These are phyloP conservation scores for Drosophila bunnanda DNA, from an alignment of 2,888 invertebrate genomes.

Conservation along the genomic window DNA sequence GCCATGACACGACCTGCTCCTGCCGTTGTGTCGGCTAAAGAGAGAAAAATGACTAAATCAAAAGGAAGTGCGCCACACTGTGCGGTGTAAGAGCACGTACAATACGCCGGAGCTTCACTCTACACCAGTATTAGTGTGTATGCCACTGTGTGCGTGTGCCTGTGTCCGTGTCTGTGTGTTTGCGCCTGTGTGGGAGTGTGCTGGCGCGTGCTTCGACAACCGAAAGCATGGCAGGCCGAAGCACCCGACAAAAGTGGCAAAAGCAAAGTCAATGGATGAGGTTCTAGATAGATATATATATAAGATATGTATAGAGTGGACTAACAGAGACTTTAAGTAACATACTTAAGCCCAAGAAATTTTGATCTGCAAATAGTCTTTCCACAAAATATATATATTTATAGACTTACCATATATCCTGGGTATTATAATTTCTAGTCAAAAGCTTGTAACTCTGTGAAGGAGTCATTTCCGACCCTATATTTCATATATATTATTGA, in stretches of 20 bases:
- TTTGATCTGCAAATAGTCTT: neutral
- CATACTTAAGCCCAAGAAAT: neutral
- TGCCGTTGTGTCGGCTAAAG: conserved; percentile 69
- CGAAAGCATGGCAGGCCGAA: conserved; percentile 60
- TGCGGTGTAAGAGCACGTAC: conserved; percentile 74
- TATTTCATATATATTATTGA: no score
- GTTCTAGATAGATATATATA: neutral
- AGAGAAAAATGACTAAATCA: conserved; percentile 83
- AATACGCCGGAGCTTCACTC: conserved; percentile 54
- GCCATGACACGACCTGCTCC: conserved; percentile 49
- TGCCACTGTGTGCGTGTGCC: conserved; percentile 27
- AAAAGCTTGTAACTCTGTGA: no score
- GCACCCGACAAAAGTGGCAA: conserved; percentile 39
- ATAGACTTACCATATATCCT: no score
- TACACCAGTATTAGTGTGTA: conserved; percentile 21
- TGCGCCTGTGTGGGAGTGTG: conserved; percentile 59
- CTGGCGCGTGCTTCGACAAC: conserved; percentile 77
- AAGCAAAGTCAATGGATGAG: neutral
- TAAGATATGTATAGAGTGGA: neutral
- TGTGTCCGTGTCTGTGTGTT: conserved; percentile 46
- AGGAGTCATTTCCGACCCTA: no score
- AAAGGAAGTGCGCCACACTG: conserved; percentile 80
- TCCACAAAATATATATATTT: neutral
- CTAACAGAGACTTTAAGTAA: neutral
- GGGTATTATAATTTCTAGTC: no score